Conservation (phyloP, 2,797 vertebrate species). For the Heliangelus exortis region DNA sequence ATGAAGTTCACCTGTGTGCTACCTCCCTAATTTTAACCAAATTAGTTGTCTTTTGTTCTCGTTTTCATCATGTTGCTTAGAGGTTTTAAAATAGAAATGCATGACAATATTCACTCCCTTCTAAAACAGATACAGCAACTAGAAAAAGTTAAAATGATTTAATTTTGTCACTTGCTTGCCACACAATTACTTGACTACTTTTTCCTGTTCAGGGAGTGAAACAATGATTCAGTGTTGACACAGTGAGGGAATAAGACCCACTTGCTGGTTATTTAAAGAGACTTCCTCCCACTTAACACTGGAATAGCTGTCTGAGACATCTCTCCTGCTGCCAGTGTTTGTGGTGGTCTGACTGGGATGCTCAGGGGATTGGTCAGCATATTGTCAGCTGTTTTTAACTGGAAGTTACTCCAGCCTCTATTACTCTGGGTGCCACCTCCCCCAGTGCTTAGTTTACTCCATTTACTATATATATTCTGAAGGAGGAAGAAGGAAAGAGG, state of each 20-base stretch:
- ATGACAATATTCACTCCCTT: neutral
- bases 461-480: slow-evolving; percentile 10
- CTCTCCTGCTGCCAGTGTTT: neutral
- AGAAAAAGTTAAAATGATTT: neutral
- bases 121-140: neutral
- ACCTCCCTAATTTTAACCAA: neutral
- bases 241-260: neutral
- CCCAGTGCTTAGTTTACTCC: neutral
- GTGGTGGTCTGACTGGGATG: slow-evolving; percentile 15
- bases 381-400: slow-evolving; percentile 35
- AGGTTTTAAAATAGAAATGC: neutral
- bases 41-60: neutral
- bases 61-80: neutral
- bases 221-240: neutral
- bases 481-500: slow-evolving; percentile 57
- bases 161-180: neutral
- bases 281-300: slow-evolving; percentile 38
- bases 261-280: slow-evolving; percentile 51
- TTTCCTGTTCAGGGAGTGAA: neutral
- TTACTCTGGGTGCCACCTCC: neutral
- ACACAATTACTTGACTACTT: neutral
- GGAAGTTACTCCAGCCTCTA: neutral
- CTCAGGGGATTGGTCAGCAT: slow-evolving; percentile 17
- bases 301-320: neutral
- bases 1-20: neutral